phyloP scores from a whole-genome alignment of 2,113 vertebrate genomes.

The Apaloderma vittatum region DNA sequence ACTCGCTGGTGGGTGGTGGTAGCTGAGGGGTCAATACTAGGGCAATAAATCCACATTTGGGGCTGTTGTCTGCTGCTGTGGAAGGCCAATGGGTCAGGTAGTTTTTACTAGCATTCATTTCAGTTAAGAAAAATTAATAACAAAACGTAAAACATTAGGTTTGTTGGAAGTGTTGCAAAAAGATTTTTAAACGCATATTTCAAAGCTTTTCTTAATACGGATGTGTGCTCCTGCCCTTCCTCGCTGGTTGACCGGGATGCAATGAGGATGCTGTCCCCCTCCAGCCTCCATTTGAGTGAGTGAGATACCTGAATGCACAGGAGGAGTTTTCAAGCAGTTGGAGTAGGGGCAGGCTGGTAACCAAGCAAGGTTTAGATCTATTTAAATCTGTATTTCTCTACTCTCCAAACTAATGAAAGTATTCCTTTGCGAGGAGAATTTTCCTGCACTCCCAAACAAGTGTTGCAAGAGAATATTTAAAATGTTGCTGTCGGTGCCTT shows the following conservation, averaged over 20 bases:
- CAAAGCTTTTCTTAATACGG: background rate
- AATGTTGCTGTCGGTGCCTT: background rate
- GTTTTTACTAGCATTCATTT: background rate
- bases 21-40: accelerated
- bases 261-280: background rate
- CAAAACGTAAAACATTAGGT: background rate
- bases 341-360: background rate
- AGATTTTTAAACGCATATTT: background rate
- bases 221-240: background rate
- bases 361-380: background rate
- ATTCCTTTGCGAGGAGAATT: background rate
- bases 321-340: background rate
- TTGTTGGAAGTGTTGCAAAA: background rate
- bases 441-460: background rate
- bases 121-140: background rate
- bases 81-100: background rate
- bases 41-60: background rate
- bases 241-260: background rate
- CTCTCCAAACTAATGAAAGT: background rate
- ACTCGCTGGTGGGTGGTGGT: background rate
- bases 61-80: background rate
- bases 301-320: background rate
- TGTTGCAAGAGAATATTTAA: slow-evolving; percentile 44
- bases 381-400: background rate
- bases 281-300: background rate